Evolutionary conservation across 2,113 vertebrate genomes (phyloP).

Genomic region (Zingel zingel): DNA sequence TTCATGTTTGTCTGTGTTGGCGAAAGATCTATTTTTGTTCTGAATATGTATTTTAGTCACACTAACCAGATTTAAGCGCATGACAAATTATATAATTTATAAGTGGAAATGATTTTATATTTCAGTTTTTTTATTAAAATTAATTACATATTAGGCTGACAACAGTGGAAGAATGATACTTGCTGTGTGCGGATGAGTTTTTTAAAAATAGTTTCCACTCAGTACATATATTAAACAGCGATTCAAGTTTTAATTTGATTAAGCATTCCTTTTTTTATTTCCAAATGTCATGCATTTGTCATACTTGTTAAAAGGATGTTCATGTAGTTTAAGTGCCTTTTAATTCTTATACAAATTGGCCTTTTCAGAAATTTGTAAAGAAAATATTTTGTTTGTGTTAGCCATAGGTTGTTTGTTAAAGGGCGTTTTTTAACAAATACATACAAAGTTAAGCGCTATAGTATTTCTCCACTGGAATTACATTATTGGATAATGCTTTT

Average conservation of each 20-base stretch:
- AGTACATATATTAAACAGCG: background rate
- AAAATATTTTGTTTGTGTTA: background rate
- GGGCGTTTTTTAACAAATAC: background rate
- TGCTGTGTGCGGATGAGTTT: conserved; percentile 6
- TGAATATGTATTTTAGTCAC: conserved; percentile 53
- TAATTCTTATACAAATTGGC: background rate
- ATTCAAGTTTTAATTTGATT: conserved; percentile 40
- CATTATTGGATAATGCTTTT: background rate
- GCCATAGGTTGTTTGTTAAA: background rate
- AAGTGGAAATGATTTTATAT: conserved; percentile 57
- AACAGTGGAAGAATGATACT: conserved; percentile 34
- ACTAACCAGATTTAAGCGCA: conserved; percentile 57
- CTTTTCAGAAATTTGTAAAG: background rate
- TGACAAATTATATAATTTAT: conserved; percentile 56
- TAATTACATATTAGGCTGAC: conserved; percentile 53
- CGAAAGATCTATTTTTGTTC: conserved; percentile 24
- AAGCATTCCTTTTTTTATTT: conserved; percentile 4
- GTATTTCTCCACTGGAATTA: background rate
- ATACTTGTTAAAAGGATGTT: background rate
- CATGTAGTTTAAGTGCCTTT: background rate
- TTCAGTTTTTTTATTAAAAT: conserved; percentile 57
- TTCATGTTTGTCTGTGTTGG: conserved; percentile 30
- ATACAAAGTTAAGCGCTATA: background rate
- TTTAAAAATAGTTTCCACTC: conserved; percentile 17
- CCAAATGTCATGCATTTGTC: background rate